phyloP scores from a whole-genome alignment of 1,140 invertebrate species.

The Leptinotarsa texana region DNA sequence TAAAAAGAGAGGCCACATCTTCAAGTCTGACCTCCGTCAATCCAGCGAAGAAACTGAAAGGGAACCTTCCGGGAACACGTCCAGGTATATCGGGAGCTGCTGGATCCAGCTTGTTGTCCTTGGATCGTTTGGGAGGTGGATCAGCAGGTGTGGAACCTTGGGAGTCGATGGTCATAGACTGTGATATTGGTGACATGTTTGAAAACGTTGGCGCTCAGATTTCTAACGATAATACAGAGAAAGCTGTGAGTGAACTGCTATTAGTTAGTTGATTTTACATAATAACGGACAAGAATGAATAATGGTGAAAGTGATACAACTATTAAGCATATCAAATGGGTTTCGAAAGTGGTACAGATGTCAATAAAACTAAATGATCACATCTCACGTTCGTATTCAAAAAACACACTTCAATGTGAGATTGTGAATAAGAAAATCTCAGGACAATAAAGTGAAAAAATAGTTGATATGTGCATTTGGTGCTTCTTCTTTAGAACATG shows the following conservation, averaged over 20 bases:
- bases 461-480: too few relatives aligned
- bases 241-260: constrained; percentile 58
- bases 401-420: too few relatives aligned
- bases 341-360: too few relatives aligned
- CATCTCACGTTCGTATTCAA: too few relatives aligned
- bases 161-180: constrained; percentile 63
- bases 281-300: too few relatives aligned
- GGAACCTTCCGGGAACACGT: constrained; percentile 47
- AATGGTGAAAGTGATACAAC: too few relatives aligned
- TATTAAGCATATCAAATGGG: too few relatives aligned
- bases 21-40: constrained; percentile 53
- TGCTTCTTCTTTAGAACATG: too few relatives aligned
- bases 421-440: too few relatives aligned
- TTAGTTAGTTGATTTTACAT: too few relatives aligned
- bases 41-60: constrained; percentile 61
- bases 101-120: constrained; percentile 48
- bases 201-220: constrained; percentile 62
- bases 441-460: too few relatives aligned
- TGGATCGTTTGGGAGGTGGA: constrained; percentile 32
- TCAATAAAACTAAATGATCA: too few relatives aligned
- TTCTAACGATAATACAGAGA: constrained; percentile 66
- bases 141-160: constrained; percentile 58
- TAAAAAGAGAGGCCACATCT: constrained; percentile 49
- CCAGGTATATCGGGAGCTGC: constrained; percentile 50
- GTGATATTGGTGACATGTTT: constrained; percentile 65